Conservation (phyloP, 2,113 vertebrate genomes). For the Pica pica region DNA sequence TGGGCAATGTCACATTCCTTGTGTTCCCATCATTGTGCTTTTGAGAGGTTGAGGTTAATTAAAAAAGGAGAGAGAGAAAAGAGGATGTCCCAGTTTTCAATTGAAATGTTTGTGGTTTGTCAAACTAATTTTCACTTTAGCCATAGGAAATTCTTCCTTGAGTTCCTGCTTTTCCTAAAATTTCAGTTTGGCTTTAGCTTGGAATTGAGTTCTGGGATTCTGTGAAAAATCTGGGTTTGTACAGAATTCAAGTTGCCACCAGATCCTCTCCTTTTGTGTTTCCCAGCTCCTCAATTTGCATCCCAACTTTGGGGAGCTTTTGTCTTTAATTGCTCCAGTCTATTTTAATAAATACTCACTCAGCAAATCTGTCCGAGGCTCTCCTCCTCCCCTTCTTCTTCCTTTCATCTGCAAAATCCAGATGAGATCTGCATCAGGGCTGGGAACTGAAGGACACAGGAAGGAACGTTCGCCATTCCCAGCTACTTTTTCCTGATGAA, state of each 20-base stretch:
- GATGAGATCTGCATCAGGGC: not conserved
- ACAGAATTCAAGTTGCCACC: not conserved
- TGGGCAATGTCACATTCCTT: not conserved
- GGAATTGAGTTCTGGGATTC: not conserved
- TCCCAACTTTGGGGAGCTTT: not conserved
- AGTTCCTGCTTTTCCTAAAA: not conserved
- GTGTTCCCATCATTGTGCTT: not conserved
- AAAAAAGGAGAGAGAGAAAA: not conserved
- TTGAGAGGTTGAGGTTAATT: constrained; percentile 12
- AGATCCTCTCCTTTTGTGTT: not conserved
- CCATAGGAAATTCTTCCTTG: not conserved
- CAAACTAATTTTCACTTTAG: not conserved
- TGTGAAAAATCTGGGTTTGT: not conserved
- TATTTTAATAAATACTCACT: constrained; percentile 33
- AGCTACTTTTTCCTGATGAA: not conserved
- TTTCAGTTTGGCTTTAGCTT: not conserved
- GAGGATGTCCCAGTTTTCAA: not conserved
- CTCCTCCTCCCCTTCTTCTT: not conserved
- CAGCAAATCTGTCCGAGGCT: not conserved
- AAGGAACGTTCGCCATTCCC: not conserved
- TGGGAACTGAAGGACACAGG: not conserved
- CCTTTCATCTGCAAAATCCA: not conserved
- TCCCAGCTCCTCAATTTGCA: not conserved
- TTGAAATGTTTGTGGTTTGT: not conserved
- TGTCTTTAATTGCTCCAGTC: not conserved